phyloP scores from a whole-genome alignment of 2,888 invertebrate genomes.

The Ametastegia equiseti region DNA sequence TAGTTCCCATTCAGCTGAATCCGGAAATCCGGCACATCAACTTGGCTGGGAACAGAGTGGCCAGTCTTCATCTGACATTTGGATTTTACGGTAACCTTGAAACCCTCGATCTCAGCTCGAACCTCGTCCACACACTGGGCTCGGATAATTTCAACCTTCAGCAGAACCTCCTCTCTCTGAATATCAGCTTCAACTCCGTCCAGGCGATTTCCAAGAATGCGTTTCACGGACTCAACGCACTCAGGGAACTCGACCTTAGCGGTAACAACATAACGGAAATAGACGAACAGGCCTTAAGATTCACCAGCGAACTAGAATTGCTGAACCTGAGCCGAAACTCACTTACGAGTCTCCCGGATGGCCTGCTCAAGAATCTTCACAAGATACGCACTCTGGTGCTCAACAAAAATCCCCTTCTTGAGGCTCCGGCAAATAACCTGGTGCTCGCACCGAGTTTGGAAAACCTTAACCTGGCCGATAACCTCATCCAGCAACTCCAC shows the following conservation, averaged over 20 bases:
- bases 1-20: slow-evolving; percentile 93
- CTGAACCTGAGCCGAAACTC: slow-evolving; percentile 88
- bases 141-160: slow-evolving; percentile 90
- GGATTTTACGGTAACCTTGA: slow-evolving; percentile 89
- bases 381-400: slow-evolving; percentile 86
- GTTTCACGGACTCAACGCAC: slow-evolving; percentile 84
- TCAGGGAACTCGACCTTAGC: slow-evolving; percentile 85
- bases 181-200: slow-evolving; percentile 87
- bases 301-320: slow-evolving; percentile 85
- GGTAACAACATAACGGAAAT: slow-evolving; percentile 87
- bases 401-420: slow-evolving; percentile 87
- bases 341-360: slow-evolving; percentile 85
- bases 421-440: slow-evolving; percentile 85
- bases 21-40: slow-evolving; percentile 91
- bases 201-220: slow-evolving; percentile 86
- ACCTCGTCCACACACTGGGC: slow-evolving; percentile 88
- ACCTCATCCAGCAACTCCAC: slow-evolving; percentile 86
- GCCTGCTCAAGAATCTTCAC: slow-evolving; percentile 83
- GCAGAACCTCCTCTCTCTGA: slow-evolving; percentile 84
- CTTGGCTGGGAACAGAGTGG: slow-evolving; percentile 90
- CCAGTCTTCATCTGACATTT: slow-evolving; percentile 87
- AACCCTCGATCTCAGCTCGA: slow-evolving; percentile 89
- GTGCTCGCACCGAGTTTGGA: slow-evolving; percentile 83
- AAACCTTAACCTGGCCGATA: slow-evolving; percentile 87
- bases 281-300: slow-evolving; percentile 86